These are phyloP conservation scores for Centrocercus urophasianus DNA, from an alignment of 2,113 vertebrate species.

Conservation along the genomic window DNA sequence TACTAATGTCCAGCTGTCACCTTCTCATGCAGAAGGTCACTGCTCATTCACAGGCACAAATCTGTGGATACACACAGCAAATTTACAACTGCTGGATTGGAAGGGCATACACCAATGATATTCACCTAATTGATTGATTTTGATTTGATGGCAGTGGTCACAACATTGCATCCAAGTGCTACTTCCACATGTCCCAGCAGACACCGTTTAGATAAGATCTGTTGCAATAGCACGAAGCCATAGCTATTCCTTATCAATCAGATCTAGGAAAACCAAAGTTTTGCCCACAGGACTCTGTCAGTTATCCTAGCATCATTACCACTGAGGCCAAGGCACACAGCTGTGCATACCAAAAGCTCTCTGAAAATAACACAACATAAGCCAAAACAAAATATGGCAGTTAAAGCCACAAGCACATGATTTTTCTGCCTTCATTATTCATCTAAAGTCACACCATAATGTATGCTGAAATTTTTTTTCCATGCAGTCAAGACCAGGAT, in stretches of 20 bases:
- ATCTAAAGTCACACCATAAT: background rate
- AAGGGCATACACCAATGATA: background rate
- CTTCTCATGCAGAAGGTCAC: background rate
- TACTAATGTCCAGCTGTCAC: background rate
- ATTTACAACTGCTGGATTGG: background rate
- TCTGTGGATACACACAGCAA: background rate
- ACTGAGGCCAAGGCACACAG: constrained; percentile 28
- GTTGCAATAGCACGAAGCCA: background rate
- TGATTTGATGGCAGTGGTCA: background rate
- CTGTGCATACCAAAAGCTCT: background rate
- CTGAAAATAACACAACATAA: background rate
- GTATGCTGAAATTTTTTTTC: background rate
- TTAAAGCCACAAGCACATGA: background rate
- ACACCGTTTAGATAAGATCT: background rate
- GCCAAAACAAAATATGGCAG: background rate
- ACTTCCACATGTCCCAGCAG: background rate
- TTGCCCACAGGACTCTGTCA: background rate
- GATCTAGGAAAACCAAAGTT: background rate
- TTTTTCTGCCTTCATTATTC: background rate
- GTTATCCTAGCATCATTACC: background rate
- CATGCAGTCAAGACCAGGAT: background rate
- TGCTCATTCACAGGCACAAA: background rate
- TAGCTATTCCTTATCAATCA: background rate
- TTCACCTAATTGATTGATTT: background rate
- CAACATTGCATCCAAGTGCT: background rate